These are phyloP conservation scores for Cyprinodon diabolis DNA, from an alignment of 2,797 vertebrate genomes.

Conservation along the genomic window DNA sequence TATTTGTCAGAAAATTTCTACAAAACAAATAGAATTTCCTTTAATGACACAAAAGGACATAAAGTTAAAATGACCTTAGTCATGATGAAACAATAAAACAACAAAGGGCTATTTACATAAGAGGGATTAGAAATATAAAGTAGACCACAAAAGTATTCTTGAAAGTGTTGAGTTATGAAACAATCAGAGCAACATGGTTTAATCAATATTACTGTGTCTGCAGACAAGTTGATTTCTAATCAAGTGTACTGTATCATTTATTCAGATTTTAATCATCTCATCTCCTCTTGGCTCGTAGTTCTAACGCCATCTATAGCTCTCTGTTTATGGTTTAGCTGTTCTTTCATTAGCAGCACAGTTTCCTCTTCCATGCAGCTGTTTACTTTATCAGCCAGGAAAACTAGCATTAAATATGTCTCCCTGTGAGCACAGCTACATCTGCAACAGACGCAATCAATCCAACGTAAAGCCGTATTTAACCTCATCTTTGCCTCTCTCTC, in stretches of 20 bases:
- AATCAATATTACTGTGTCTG: slow-evolving; percentile 23
- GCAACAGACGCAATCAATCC: slow-evolving; percentile 74
- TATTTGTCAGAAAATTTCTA: neutral
- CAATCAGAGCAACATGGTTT: slow-evolving; percentile 10
- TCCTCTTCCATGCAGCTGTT: slow-evolving; percentile 68
- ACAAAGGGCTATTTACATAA: slow-evolving; percentile 58
- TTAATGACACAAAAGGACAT: neutral
- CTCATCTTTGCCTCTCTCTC: slow-evolving; percentile 48
- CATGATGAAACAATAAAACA: slow-evolving; percentile 64
- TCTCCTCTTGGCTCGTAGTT: slow-evolving; percentile 24
- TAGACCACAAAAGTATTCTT: slow-evolving; percentile 10
- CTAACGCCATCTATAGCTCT: slow-evolving; percentile 24
- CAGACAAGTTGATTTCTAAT: slow-evolving; percentile 16
- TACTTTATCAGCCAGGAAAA: slow-evolving; percentile 69
- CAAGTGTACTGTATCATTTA: slow-evolving; percentile 44
- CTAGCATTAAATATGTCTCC: slow-evolving; percentile 71
- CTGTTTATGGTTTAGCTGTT: slow-evolving; percentile 55
- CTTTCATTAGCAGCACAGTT: slow-evolving; percentile 58
- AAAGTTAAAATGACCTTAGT: neutral
- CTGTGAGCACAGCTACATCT: slow-evolving; percentile 65
- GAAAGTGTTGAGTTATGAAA: slow-evolving; percentile 18
- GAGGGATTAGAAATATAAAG: slow-evolving; percentile 29
- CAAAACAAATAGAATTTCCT: neutral
- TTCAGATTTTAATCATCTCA: slow-evolving; percentile 49
- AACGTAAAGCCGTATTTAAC: slow-evolving; percentile 67